Percentiles rank a stretch among this genome's conserved stretches.
These are phyloP conservation scores for Neotoma lepida DNA, from an alignment of 2,113 vertebrate genomes.

Conservation along the genomic window DNA sequence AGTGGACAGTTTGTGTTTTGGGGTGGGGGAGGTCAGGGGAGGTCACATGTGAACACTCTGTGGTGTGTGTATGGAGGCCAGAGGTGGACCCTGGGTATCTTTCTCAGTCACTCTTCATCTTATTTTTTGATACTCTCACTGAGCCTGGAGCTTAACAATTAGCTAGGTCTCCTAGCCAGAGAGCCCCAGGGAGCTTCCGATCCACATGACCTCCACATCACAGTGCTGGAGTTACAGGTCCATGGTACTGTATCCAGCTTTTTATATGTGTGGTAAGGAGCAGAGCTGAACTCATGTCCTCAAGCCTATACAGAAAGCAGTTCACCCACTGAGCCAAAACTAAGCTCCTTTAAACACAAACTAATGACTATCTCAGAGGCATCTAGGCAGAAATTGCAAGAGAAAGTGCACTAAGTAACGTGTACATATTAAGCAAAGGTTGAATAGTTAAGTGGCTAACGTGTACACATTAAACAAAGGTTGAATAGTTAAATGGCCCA, in stretches of 20 bases:
- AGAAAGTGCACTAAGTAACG: not conserved
- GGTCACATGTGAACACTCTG: not conserved
- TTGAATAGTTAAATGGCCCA: not conserved
- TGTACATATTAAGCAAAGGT: rapidly evolving
- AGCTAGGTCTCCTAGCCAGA: no score
- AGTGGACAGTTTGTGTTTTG: not conserved
- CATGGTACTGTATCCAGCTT: not conserved
- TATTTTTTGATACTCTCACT: not conserved
- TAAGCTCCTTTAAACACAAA: not conserved
- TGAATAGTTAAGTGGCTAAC: not conserved
- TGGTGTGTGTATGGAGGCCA: not conserved
- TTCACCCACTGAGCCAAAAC: not conserved
- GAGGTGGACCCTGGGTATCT: not conserved
- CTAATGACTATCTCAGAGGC: not conserved
- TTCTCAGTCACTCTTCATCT: no score
- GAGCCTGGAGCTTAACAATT: not conserved
- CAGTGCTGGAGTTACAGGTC: not conserved
- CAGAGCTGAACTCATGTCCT: not conserved
- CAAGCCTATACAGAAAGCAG: not conserved
- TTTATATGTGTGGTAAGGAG: not conserved
- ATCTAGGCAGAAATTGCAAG: constrained; percentile 3
- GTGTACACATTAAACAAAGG: no score
- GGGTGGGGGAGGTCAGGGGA: no score
- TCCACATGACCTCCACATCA: not conserved
- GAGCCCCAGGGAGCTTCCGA: not conserved